phyloP scores from a whole-genome alignment of 2,797 vertebrate genomes.

The Bufotes viridis region DNA sequence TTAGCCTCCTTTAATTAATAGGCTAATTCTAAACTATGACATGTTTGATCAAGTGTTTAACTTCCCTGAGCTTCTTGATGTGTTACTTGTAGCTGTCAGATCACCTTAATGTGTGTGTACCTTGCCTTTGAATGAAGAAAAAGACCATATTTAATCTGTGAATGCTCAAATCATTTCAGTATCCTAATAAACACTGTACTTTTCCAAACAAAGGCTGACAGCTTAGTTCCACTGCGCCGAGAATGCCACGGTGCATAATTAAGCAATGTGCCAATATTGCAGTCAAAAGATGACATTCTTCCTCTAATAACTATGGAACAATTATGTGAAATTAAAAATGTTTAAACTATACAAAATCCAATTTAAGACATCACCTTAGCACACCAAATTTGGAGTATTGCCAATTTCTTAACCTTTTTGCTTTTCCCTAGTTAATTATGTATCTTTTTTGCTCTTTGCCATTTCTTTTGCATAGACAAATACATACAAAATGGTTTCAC shows the following conservation, averaged over 20 bases:
- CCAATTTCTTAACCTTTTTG: conserved; percentile 81
- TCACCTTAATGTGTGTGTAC: not conserved
- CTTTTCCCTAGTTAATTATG: conserved; percentile 77
- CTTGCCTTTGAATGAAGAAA: conserved; percentile 1
- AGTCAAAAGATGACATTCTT: conserved; percentile 74
- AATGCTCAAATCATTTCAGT: conserved; percentile 28
- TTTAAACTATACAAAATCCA: conserved; percentile 74
- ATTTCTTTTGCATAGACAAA: conserved; percentile 65
- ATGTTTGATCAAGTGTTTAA: conserved; percentile 31
- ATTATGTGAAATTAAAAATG: conserved; percentile 73
- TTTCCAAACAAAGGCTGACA: conserved; percentile 50
- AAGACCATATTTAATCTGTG: conserved; percentile 14
- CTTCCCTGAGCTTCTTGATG: not conserved
- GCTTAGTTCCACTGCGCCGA: conserved; percentile 34
- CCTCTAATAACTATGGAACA: conserved; percentile 71
- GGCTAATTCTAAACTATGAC: conserved; percentile 2
- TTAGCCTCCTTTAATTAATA: conserved; percentile 17
- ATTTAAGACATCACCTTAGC: conserved; percentile 74
- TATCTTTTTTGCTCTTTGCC: conserved; percentile 66
- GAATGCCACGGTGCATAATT: conserved; percentile 65
- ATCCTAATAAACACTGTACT: conserved; percentile 47
- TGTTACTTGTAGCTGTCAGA: conserved; percentile 1
- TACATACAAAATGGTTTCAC: conserved; percentile 33
- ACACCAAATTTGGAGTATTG: conserved; percentile 72
- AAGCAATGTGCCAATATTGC: conserved; percentile 69